phyloP scores from a whole-genome alignment of 2,113 vertebrate species.

The Channa argus region DNA sequence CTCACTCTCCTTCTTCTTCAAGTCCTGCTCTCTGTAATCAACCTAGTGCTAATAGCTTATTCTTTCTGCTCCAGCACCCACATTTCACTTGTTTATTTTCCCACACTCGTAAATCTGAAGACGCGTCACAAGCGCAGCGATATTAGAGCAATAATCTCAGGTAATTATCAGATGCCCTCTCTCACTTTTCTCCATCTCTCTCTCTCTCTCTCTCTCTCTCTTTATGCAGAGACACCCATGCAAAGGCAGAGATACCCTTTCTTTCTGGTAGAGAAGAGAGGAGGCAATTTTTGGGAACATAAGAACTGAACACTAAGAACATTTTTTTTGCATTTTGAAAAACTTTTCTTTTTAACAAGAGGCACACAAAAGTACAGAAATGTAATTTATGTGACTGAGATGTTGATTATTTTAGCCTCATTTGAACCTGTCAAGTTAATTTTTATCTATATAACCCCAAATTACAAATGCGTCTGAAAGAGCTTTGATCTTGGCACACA shows the following conservation, averaged over 20 bases:
- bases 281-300: background rate
- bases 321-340: background rate
- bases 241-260: slow-evolving; percentile 11
- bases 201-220: slow-evolving; percentile 18
- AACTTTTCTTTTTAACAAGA: background rate
- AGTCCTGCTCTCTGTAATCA: slow-evolving; percentile 97
- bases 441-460: too few species aligned
- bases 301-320: background rate
- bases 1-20: slow-evolving; percentile 76
- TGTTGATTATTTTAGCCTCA: too few species aligned
- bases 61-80: slow-evolving; percentile 99
- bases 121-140: slow-evolving; percentile 94
- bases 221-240: slow-evolving; percentile 10
- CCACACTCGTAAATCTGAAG: slow-evolving; percentile 97
- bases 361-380: too few species aligned
- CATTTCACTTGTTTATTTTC: slow-evolving; percentile 99
- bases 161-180: slow-evolving; percentile 92
- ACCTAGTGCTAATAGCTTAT: slow-evolving; percentile 98
- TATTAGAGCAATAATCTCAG: slow-evolving; percentile 99
- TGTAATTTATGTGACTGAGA: too few species aligned
- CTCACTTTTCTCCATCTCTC: slow-evolving; percentile 46
- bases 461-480: too few species aligned
- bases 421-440: too few species aligned
- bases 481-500: too few species aligned
- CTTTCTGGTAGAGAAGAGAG: background rate